Evolutionary conservation across 2,797 vertebrate genomes (phyloP).

Genomic region (Rhincodon typus): DNA sequence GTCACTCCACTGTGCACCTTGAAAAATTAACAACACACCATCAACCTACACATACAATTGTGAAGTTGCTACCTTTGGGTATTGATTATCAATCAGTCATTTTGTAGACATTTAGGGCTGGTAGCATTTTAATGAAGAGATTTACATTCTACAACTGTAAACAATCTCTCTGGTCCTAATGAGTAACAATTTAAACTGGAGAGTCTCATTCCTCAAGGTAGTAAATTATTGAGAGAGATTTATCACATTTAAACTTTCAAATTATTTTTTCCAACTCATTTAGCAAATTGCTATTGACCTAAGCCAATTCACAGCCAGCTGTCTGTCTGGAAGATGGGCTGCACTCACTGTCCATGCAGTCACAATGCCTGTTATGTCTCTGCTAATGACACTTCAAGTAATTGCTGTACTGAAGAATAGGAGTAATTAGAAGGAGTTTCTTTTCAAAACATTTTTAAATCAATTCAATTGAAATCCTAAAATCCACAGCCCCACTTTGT

Average conservation of each 20-base stretch:
- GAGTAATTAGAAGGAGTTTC: no score
- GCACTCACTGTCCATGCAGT: no score
- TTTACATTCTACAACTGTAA: background rate
- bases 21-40: background rate
- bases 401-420: no score
- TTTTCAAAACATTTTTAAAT: no score
- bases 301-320: background rate
- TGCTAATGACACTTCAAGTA: no score
- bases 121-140: background rate
- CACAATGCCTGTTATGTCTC: no score
- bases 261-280: background rate
- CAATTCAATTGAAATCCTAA: no score
- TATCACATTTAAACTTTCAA: background rate
- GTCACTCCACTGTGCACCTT: background rate
- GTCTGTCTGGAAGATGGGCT: background rate
- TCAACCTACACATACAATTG: no score
- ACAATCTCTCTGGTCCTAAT: background rate
- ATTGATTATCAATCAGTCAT: background rate
- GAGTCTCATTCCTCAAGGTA: background rate
- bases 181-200: background rate
- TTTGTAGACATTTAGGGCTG: background rate
- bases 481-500: no score
- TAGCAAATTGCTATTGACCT: background rate
- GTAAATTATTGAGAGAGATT: background rate
- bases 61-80: background rate